These are phyloP conservation scores for Antheraea yamamai DNA, from an alignment of 2,888 invertebrate species.

Conservation along the genomic window DNA sequence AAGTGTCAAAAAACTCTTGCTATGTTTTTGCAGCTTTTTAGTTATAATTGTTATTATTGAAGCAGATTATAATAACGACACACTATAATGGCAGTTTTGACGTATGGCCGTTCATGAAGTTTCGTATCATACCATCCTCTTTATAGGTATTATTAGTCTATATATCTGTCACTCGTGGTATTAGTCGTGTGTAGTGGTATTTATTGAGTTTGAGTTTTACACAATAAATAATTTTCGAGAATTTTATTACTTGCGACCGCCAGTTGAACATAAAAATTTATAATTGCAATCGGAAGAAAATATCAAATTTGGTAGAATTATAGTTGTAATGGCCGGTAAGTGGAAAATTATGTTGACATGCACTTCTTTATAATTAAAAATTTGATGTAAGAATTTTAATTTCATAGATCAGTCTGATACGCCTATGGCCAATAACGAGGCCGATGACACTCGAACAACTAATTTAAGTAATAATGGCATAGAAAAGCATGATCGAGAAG, in stretches of 20 bases:
- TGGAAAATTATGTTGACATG: not conserved
- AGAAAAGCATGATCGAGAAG: constrained; percentile 34
- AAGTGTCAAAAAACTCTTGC: too few relatives aligned
- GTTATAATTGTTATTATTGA: too few relatives aligned
- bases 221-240: not conserved
- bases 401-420: constrained; percentile 50
- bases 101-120: too few relatives aligned
- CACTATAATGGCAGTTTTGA: too few relatives aligned
- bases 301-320: not conserved
- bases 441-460: constrained; percentile 31
- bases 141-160: too few relatives aligned
- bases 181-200: too few relatives aligned
- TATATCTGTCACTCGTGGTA: too few relatives aligned
- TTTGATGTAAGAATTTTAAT: not conserved
- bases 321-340: constrained; percentile 39
- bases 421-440: constrained; percentile 43
- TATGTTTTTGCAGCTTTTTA: too few relatives aligned
- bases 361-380: not conserved
- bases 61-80: too few relatives aligned
- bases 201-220: not conserved
- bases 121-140: too few relatives aligned
- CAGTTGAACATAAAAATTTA: not conserved
- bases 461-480: constrained; percentile 29
- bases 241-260: not conserved
- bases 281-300: not conserved